phyloP scores from a whole-genome alignment of 2,888 invertebrate species.

The Thera obeliscata region DNA sequence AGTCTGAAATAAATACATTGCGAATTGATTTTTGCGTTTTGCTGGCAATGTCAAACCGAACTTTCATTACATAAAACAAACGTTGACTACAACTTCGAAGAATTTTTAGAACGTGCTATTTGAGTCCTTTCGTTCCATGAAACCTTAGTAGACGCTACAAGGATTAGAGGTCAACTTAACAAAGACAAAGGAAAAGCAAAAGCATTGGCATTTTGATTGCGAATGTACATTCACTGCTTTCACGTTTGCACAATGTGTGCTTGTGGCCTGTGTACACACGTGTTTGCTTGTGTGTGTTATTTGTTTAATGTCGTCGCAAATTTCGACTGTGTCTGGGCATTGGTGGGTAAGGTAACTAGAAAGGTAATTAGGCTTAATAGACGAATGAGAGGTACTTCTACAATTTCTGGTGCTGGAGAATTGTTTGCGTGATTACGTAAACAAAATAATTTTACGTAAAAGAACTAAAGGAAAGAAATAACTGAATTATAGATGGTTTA shows the following conservation, averaged over 20 bases:
- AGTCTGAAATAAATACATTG: no score
- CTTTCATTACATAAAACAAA: background rate
- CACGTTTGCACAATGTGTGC: conserved; percentile 14
- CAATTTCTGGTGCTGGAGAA: background rate
- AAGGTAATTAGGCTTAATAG: no score
- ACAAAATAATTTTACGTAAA: no score
- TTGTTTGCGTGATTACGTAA: no score
- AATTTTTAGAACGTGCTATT: conserved; percentile 7
- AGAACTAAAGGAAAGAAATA: no score
- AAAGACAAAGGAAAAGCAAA: conserved; percentile 20
- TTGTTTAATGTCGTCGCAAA: background rate
- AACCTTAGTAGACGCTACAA: conserved; percentile 17
- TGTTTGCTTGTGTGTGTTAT: conserved; percentile 4
- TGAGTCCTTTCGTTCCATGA: conserved; percentile 2
- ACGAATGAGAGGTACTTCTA: background rate
- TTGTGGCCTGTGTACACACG: conserved; percentile 1
- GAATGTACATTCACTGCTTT: conserved; percentile 26
- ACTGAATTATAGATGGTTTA: no score
- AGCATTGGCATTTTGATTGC: conserved; percentile 18
- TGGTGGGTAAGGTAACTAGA: background rate
- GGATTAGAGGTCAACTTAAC: conserved; percentile 19
- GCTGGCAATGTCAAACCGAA: background rate
- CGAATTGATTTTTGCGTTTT: no score
- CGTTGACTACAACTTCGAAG: background rate
- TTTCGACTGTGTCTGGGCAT: background rate